These are phyloP conservation scores for Ecliptopera silaceata DNA, from an alignment of 2,888 invertebrate genomes.

Conservation along the genomic window DNA sequence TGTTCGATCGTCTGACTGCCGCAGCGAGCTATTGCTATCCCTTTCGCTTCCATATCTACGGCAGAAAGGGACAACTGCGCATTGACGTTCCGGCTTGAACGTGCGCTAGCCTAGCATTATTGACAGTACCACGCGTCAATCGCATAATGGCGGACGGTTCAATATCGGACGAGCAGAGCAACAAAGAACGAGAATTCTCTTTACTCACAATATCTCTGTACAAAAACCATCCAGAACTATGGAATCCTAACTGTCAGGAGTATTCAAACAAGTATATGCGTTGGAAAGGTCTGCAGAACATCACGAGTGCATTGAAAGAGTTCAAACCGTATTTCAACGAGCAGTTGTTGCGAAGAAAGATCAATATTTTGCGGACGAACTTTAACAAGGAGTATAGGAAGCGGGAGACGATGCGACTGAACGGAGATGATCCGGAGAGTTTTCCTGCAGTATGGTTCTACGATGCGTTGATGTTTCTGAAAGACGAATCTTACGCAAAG, in stretches of 20 bases:
- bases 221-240: constrained; percentile 6
- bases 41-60: neutral
- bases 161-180: neutral
- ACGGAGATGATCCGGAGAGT: neutral
- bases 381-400: constrained; percentile 12
- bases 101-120: neutral
- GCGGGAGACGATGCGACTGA: neutral
- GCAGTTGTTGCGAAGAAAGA: constrained; percentile 6
- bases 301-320: neutral
- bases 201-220: constrained; percentile 6
- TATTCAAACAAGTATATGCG: constrained; percentile 11
- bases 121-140: constrained; percentile 16
- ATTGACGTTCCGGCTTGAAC: constrained; percentile 15
- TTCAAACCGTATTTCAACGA: constrained; percentile 8
- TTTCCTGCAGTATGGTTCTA: neutral
- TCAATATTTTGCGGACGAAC: constrained; percentile 18
- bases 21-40: neutral
- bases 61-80: constrained; percentile 2
- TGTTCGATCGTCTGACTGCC: constrained; percentile 4
- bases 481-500: neutral
- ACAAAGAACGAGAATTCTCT: constrained; percentile 5
- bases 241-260: neutral
- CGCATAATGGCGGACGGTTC: constrained; percentile 14
- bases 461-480: constrained; percentile 4
- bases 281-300: neutral